Conservation (phyloP, 1,140 invertebrate species). For the Oscheius sp. region DNA sequence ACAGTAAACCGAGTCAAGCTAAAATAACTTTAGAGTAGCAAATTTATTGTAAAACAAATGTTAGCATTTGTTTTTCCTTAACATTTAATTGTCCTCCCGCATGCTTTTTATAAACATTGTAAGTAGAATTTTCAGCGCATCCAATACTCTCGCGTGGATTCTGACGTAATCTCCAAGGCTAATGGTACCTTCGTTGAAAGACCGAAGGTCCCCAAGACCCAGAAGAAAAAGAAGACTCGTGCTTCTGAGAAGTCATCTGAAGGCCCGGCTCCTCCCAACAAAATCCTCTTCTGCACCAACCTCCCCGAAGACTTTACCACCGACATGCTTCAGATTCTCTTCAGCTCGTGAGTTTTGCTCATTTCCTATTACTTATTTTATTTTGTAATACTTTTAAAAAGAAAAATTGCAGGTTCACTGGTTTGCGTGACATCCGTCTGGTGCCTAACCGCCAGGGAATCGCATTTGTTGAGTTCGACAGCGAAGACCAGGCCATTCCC, state of each 20-base stretch:
- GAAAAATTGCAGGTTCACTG: conserved; percentile 23
- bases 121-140: too few species aligned
- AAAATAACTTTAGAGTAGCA: too few species aligned
- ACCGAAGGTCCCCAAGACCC: conserved; percentile 64
- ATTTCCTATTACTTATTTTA: neutral
- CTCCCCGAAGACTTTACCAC: conserved; percentile 96
- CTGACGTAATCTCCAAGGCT: conserved; percentile 88
- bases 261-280: conserved; percentile 83
- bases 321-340: conserved; percentile 98
- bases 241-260: conserved; percentile 27
- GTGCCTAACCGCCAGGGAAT: conserved; percentile 31
- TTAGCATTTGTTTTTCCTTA: neutral
- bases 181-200: conserved; percentile 92
- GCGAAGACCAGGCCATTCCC: conserved; percentile 18
- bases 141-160: conserved; percentile 86
- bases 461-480: conserved; percentile 34
- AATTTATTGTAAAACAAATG: neutral
- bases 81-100: too few species aligned
- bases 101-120: too few species aligned
- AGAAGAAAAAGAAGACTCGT: conserved; percentile 26
- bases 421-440: conserved; percentile 28
- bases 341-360: conserved; percentile 62
- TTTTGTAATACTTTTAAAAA: neutral
- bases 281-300: conserved; percentile 98
- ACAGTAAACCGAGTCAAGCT: too few species aligned